Conservation (phyloP, 2,888 invertebrate genomes). For the Parnassius smintheus region DNA sequence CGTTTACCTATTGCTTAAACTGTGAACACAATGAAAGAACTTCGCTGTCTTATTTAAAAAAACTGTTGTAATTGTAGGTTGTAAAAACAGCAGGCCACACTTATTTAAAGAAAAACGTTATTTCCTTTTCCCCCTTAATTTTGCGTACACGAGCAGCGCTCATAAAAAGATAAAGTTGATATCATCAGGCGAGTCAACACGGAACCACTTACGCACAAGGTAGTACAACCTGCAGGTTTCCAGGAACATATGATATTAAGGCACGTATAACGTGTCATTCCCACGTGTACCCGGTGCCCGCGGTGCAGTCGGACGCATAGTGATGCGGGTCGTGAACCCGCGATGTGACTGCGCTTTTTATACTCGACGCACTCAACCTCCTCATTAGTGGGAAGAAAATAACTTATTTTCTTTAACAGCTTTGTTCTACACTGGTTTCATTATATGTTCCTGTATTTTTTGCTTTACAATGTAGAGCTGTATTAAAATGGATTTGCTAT, state of each 20-base stretch:
- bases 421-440: too few relatives aligned
- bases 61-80: too few relatives aligned
- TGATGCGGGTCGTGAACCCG: slow-evolving; percentile 23
- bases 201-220: slow-evolving; percentile 6
- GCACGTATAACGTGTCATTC: slow-evolving; percentile 8
- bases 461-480: too few relatives aligned
- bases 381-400: slow-evolving; percentile 11
- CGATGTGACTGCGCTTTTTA: slow-evolving; percentile 17
- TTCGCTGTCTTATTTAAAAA: too few relatives aligned
- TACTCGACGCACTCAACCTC: slow-evolving; percentile 8
- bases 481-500: too few relatives aligned
- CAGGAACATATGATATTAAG: slow-evolving; percentile 8
- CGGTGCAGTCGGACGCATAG: slow-evolving; percentile 6
- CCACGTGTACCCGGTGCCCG: slow-evolving; percentile 11
- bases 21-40: too few relatives aligned
- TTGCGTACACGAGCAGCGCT: background rate
- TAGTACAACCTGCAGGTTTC: slow-evolving; percentile 1
- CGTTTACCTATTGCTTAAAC: too few relatives aligned
- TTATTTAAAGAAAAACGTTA: too few relatives aligned
- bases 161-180: slow-evolving; percentile 4
- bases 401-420: too few relatives aligned
- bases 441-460: too few relatives aligned
- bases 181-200: background rate
- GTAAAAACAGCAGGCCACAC: too few relatives aligned
- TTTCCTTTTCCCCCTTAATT: background rate